Evolutionary conservation across 2,888 invertebrate genomes (phyloP), one percentile per base, ranked within the genome.

Genomic region (Leptinotarsa rubiginosa): DNA sequence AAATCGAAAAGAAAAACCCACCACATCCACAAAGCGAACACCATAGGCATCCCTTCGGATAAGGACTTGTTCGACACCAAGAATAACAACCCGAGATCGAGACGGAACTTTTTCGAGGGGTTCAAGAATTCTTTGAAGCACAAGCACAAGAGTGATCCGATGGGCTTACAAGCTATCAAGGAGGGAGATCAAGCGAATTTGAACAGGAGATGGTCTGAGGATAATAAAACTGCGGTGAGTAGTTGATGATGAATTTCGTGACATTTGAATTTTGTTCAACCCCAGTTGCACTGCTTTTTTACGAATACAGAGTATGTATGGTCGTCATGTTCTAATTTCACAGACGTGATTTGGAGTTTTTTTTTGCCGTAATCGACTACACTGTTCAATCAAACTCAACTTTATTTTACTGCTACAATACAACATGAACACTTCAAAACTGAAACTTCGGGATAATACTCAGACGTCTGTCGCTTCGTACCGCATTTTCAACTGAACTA

Each of bases 121-220:
- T 91, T 92, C 85, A 89, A 90, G 78, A 91, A 91, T 85, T 91
- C 92, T 7, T 86, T 92, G 78, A 88, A 90, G 75, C 87, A 88
- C 71, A 87, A 87, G 72, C 89, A 90, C 78, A 88, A 87, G 80
- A 87, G 86, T 75, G 87, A 88, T 74, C 79, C 85, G 10, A 81
- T 82, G 1, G 81, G 83, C 4, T 76, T 91, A 82, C 89, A 91
- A 81, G 75, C 81, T 20, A 79, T 81, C 15, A 86, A 85, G 79
- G 86, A 86, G 41, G 66, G 77, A 74, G 86, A 86, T 73, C 87
- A 87, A 74, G 84, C 82, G 74, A 86, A 86, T 72, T 81, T 86
- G 75, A 87, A 87, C 54, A 84, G 89, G 73, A 82, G 89, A 77
- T 89, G 89, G 89, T 89, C 89, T 13, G 89, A 89, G 81, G 84